Conservation (phyloP, 2,888 invertebrate genomes). For the Chloroclysta siterata region DNA sequence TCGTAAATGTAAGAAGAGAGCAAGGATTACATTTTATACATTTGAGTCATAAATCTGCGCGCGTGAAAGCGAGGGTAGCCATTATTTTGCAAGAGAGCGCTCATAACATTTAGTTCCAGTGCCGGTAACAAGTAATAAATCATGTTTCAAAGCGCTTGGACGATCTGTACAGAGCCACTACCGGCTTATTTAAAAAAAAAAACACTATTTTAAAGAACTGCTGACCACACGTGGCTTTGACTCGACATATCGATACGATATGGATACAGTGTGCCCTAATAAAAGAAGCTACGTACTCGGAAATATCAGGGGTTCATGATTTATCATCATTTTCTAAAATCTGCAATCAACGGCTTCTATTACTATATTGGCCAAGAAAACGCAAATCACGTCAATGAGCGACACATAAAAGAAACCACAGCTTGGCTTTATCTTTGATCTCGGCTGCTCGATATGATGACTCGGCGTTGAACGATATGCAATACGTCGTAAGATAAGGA, state of each 20-base stretch:
- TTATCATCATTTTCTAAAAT: background rate
- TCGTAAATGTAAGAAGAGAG: slow-evolving; percentile 26
- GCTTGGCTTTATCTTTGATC: slow-evolving; percentile 9
- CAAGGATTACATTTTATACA: slow-evolving; percentile 33
- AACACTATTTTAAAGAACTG: background rate
- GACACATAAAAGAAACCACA: slow-evolving; percentile 1
- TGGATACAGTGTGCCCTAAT: background rate
- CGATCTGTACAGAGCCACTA: slow-evolving; percentile 63
- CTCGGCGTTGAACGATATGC: slow-evolving; percentile 7
- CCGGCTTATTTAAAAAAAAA: slow-evolving; percentile 45
- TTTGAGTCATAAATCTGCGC: slow-evolving; percentile 40
- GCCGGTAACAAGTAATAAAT: slow-evolving; percentile 65
- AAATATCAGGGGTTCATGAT: background rate
- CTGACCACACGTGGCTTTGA: background rate
- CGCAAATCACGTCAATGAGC: background rate
- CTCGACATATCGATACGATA: background rate
- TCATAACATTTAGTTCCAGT: slow-evolving; percentile 56
- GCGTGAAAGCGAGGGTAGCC: slow-evolving; percentile 48
- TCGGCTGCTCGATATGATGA: background rate
- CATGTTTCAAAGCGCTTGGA: slow-evolving; percentile 68
- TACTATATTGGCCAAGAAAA: background rate
- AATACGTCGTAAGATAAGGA: slow-evolving; percentile 14
- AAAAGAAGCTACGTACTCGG: too few species aligned
- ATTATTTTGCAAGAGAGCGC: slow-evolving; percentile 51
- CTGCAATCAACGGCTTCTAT: background rate